Conservation (phyloP, 2,888 invertebrate genomes). For the Eilema sororculum region DNA sequence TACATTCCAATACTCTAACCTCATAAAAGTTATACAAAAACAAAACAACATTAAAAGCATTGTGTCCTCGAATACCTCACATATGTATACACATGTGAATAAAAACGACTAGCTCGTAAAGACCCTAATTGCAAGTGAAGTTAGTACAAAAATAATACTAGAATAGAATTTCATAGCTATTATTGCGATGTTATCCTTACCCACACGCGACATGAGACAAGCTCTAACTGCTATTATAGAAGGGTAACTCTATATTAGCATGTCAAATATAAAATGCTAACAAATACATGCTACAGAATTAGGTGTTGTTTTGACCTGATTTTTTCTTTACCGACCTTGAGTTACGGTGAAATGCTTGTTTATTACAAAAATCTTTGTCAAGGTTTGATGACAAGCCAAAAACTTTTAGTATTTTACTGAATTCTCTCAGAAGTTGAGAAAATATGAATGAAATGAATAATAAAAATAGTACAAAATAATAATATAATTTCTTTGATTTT, state of each 20-base stretch:
- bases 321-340: neutral
- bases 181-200: neutral
- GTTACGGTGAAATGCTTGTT: neutral
- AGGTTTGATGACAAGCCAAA: neutral
- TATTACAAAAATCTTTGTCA: neutral
- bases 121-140: neutral
- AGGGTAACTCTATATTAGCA: neutral
- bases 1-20: neutral
- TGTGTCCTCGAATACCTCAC: neutral
- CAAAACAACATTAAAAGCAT: too few species aligned
- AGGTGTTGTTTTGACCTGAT: neutral
- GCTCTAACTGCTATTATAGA: neutral
- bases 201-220: neutral
- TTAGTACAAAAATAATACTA: neutral
- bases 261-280: neutral
- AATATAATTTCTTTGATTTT: neutral
- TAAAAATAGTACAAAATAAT: neutral
- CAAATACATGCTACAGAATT: neutral
- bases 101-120: neutral
- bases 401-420: neutral
- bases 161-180: neutral
- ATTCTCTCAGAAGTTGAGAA: neutral
- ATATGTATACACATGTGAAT: neutral
- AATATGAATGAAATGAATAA: neutral
- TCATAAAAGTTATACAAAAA: too few species aligned